These are phyloP conservation scores for Hiodon tergisus DNA, from an alignment of 2,113 vertebrate genomes.

Conservation along the genomic window DNA sequence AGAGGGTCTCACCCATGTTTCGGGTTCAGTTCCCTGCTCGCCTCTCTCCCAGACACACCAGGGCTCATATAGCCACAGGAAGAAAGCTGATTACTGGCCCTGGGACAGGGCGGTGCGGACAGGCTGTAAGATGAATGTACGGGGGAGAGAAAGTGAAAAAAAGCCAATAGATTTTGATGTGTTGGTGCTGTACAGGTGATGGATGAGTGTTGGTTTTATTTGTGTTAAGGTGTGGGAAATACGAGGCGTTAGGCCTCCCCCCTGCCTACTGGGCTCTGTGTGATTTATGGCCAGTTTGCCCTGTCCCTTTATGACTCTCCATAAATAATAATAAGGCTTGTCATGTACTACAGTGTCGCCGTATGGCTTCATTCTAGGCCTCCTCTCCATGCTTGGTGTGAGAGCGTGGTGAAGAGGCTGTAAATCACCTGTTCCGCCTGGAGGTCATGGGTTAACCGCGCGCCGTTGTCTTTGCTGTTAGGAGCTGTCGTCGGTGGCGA, in stretches of 20 bases:
- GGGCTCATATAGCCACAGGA: conserved; percentile 1
- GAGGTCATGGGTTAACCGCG: no score
- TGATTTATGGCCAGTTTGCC: conserved; percentile 44
- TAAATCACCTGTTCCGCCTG: conserved; percentile 9
- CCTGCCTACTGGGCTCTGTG: conserved; percentile 22
- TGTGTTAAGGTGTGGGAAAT: conserved; percentile 45
- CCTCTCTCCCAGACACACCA: neutral
- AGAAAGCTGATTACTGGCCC: conserved; percentile 12
- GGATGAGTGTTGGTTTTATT: conserved; percentile 35
- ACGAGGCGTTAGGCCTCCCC: conserved; percentile 35
- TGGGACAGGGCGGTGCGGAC: neutral
- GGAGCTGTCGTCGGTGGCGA: no score
- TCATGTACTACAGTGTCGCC: conserved; percentile 34
- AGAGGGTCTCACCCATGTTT: neutral
- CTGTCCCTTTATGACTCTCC: conserved; percentile 42
- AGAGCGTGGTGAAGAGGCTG: neutral
- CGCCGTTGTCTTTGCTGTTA: no score
- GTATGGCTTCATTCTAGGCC: conserved; percentile 16
- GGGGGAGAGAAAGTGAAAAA: conserved; percentile 14
- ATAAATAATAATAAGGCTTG: conserved; percentile 46
- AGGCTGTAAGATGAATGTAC: conserved; percentile 14
- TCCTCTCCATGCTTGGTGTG: neutral
- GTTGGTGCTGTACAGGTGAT: conserved; percentile 24
- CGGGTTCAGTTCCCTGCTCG: neutral
- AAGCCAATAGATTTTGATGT: conserved; percentile 13